Base-by-base conservation (phyloP, 2,797 vertebrate genomes). In the Parauchenoglanis ngamensis region DNA sequence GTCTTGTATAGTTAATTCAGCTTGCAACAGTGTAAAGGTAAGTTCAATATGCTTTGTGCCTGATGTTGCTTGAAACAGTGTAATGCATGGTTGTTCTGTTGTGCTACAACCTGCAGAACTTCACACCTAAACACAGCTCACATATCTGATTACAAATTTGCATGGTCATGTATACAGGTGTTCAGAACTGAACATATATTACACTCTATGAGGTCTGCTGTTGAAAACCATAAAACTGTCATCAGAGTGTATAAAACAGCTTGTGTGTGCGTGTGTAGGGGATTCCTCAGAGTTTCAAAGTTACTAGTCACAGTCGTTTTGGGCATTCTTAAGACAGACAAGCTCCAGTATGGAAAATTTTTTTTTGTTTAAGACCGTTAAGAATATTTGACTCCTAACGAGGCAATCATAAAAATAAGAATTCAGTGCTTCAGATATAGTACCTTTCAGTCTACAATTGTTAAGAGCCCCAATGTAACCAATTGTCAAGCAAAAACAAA, bases 161-260 rank as follows among this genome's bases (percentile, higher is more conserved):
- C 57, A n/a, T 52, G 13, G n/a, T 49, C 19, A 31, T 82, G 54
- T 86, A 63, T 82, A 68, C 59, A 28, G 15, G 7, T 73, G 31
- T 23, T 49, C 73, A 35, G 23, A 78, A 77, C 44, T 54, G 46
- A 54, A 80, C 68, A 25, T 44, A 17, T 49, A 73, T 25, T 31
- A 35, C 73, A 2, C 57, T 67, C 23, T 52, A 25, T 75, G 68
- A 57, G 63, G 52, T 61, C 76, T 82, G 67, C 68, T 76, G 21
- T 49, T 61, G 56, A 80, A 87, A 82, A 73, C 13, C 25, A 54
- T 46, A 82, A 28, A 49, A 65, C 25, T 82, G 25, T 6, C 49
- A 70, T 83, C n/a, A 17, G 49, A 25, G 12, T 23, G 19, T 12
- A 11, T 35, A 13, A 68, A 67, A 52, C 44, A 49, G 17, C 3